Base-by-base conservation (phyloP, 64 coral and sea anemone genomes). In the Acropora yongei region DNA sequence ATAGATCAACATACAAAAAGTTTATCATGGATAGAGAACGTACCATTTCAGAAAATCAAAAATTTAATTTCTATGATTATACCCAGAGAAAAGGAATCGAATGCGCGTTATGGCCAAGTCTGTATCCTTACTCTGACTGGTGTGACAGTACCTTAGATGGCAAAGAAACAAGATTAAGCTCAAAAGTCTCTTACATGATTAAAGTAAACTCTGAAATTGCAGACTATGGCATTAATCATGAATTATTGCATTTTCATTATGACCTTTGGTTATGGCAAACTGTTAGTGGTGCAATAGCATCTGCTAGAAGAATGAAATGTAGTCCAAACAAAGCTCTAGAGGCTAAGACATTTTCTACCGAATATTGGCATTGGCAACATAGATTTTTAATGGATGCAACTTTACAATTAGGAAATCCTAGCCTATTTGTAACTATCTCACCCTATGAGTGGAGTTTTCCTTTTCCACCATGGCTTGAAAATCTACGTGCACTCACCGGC, bases 321-420 rank as follows among this genome's bases (percentile, higher is more conserved):
- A 78, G 73, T 1, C 80, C 87, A 4, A 88, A 75, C 41, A 86
- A 44, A 10, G 16, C 50, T 2, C 48, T 94, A 14, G 63, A 89
- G 72, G 48, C n/a, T n/a, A 94, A 94, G 44, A 66, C 93, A 2
- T 90, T 94, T 57, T 84, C 87, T 3, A 1, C 14, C 12, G 55
- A 76, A 12, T 94, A 66, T 12, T 94, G 92, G 92, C 72, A 19
- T 13, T 94, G 86, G 92, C 72, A 89, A 63, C 92, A 89, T 13
- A 39, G 63, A 0, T 77, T 50, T 19, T 74, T 94, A 0, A 0
- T 94, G 47, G 71, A 94, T 75, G 92, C 87, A 8, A 73, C 90
- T 1, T 4, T 1, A 11, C 87, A 94, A 18, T 94, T 75, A 57
- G 93, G 80, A 0, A 42, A 16, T n/a, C 91, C 91, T 0, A 20